phyloP scores from a whole-genome alignment of 2,797 vertebrate species.

The Bradypus variegatus region DNA sequence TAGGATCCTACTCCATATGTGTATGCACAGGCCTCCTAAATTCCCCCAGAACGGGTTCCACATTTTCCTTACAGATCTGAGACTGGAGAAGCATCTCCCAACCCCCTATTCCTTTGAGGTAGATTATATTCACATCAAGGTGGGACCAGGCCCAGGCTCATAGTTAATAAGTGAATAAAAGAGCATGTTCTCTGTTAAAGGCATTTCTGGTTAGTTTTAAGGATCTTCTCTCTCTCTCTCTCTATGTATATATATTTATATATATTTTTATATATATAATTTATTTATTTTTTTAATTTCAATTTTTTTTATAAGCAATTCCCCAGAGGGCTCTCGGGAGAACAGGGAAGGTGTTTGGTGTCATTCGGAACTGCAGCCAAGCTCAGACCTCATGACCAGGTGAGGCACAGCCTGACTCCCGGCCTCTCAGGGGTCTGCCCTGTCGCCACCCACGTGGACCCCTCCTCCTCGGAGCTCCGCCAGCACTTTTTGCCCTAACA shows the following conservation, averaged over 20 bases:
- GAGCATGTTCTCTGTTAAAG: neutral
- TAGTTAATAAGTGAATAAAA: neutral
- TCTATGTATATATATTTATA: too few relatives aligned
- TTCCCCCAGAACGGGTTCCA: too few relatives aligned
- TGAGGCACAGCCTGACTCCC: too few relatives aligned
- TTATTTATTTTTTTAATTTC: too few relatives aligned
- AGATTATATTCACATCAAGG: neutral
- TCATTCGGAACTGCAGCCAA: fast-evolving
- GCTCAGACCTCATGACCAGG: fast-evolving
- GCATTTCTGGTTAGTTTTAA: neutral
- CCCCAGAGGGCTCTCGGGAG: neutral
- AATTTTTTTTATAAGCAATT: neutral
- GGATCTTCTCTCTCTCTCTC: neutral
- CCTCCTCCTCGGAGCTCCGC: neutral
- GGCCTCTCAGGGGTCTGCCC: neutral
- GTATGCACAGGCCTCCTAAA: fast-evolving
- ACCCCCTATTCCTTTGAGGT: neutral
- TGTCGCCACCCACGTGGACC: fast-evolving
- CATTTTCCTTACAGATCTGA: neutral
- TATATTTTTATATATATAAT: too few relatives aligned
- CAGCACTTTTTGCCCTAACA: neutral
- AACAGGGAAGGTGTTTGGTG: neutral
- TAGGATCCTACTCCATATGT: fast-evolving
- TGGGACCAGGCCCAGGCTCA: neutral
- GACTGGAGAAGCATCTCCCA: fast-evolving